Base-by-base conservation (phyloP, 2,888 invertebrate species). In the Pemphredon lugubris region DNA sequence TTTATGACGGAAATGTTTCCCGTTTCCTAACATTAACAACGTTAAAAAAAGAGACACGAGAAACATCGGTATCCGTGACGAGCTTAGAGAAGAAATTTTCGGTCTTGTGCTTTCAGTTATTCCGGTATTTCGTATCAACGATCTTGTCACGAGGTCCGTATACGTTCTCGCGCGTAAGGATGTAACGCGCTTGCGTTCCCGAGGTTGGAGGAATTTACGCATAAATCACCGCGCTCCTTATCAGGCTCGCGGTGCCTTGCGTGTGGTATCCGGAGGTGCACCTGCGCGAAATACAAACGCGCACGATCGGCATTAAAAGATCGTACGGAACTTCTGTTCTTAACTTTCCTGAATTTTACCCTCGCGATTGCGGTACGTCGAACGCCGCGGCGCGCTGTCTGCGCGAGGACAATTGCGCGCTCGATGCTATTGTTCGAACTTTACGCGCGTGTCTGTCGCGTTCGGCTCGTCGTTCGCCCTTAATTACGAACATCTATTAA, bases 211-310 rank as follows among this genome's bases (percentile, higher is more conserved):
- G 69, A 75, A 74, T 75, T 75, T 55, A 44, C 63, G 57, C 66
- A 74, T 74, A 75, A 75, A 75, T 75, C 66, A 70, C 51, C 2
- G 18, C 44, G 14, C 59, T 47, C 63, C 66, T 75, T 75, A 75
- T 75, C 74, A 53, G 58, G 54, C 26, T 55, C 55, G 68, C 23
- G 20, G 37, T 40, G 55, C 39, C 37, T n/a, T 23, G 48, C 32
- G 44, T 37, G 57, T 37, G 65, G 55, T 65, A 64, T 53, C 53
- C 60, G 37, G 26, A 40, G 48, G 44, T 61, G 51, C 73, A 73
- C 73, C 66, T 73, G 73, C 55, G 39, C 39, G 60, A 32, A 58
- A 65, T 44, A 59, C 65, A 59, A 70, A 44, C 26, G 32, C 26
- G 32, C 54, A 11, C 59, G 65, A 59, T 66, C 59, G 44, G 44